Percentiles rank a stretch among this genome's conserved stretches.
Conservation (phyloP, 2,888 invertebrate species). For the Dasysyrphus tricinctus region DNA sequence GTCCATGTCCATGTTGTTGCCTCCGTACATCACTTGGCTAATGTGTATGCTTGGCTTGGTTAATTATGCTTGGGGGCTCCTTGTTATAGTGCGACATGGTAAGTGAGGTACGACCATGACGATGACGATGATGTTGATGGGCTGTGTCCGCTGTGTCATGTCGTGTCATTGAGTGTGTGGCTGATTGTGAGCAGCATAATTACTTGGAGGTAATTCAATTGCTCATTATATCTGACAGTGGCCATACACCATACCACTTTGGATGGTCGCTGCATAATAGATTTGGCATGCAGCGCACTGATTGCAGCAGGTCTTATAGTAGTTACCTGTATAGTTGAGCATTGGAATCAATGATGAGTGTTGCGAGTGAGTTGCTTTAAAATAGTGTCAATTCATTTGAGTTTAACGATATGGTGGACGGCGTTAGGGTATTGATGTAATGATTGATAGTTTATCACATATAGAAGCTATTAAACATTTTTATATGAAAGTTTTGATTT, state of each 20-base stretch:
- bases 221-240: constrained; percentile 58
- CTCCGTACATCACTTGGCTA: constrained; percentile 65
- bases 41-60: constrained; percentile 57
- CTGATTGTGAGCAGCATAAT: constrained; percentile 67
- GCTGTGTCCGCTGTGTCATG: constrained; percentile 65
- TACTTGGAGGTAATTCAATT: constrained; percentile 72
- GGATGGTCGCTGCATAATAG: constrained; percentile 16
- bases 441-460: neutral
- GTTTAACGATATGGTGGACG: neutral
- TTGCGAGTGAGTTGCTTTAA: constrained; percentile 17
- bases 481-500: neutral
- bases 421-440: neutral
- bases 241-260: constrained; percentile 14
- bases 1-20: constrained; percentile 31
- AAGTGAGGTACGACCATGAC: constrained; percentile 26
- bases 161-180: constrained; percentile 59
- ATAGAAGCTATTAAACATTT: neutral
- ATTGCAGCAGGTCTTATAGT: constrained; percentile 53
- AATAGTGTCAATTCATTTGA: neutral
- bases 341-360: constrained; percentile 44
- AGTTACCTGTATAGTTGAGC: neutral
- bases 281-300: constrained; percentile 50
- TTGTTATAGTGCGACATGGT: constrained; percentile 49
- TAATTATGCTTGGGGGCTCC: constrained; percentile 67
- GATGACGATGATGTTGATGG: constrained; percentile 44